Conservation (phyloP, 2,888 invertebrate species). For the Phortica magna region DNA sequence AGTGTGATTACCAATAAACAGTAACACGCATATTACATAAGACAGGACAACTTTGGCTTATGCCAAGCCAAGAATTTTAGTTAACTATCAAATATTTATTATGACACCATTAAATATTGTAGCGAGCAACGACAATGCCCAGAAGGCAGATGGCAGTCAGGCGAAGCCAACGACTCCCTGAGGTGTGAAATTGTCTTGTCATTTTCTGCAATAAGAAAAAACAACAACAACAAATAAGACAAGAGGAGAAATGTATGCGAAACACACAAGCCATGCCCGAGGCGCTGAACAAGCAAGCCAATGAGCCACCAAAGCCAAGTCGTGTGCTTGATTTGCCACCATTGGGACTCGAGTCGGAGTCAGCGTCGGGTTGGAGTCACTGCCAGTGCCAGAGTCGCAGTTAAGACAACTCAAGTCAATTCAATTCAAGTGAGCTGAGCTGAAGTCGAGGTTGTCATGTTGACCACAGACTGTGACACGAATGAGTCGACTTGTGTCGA, state of each 20-base stretch:
- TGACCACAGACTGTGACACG: conserved; percentile 31
- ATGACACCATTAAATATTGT: conserved; percentile 15
- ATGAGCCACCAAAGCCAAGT: background rate
- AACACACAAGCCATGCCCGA: conserved; percentile 38
- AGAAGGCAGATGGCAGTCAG: conserved; percentile 19
- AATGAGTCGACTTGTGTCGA: conserved; percentile 7
- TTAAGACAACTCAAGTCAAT: background rate
- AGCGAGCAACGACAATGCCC: background rate
- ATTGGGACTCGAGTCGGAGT: conserved; percentile 28
- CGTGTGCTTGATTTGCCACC: background rate
- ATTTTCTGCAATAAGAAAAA: conserved; percentile 54
- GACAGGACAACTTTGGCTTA: background rate
- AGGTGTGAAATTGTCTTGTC: conserved; percentile 69
- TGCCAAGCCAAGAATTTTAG: background rate
- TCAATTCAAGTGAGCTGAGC: background rate
- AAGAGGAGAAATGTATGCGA: conserved; percentile 38
- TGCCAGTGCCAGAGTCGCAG: background rate
- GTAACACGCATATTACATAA: background rate
- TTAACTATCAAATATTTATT: conserved; percentile 17
- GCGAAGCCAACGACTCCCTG: conserved; percentile 59
- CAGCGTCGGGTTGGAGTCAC: background rate
- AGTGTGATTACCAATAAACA: background rate
- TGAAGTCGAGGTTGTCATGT: conserved; percentile 32
- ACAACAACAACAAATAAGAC: conserved; percentile 47
- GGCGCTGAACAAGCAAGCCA: background rate